These are phyloP conservation scores for Drosophila melanogaster DNA, from an alignment of 1,140 invertebrate genomes.

Conservation along the genomic window Release_6_plus_ISO1_MT NC_004354.4:17519001-17519500, in stretches of 20 bases:
- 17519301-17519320: constrained; percentile 17
- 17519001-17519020: constrained; percentile 70
- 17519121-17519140: constrained; percentile 7
- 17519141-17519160: constrained; percentile 6
- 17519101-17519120: constrained; percentile 44
- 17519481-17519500: neutral
- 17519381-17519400: constrained; percentile 11
- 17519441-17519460: neutral
- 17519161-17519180: constrained; percentile 27
- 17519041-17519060: constrained; percentile 33
- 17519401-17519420: constrained; percentile 24
- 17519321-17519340: constrained; percentile 15
- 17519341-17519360: neutral
- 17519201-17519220: neutral
- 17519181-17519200: neutral
- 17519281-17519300: constrained; percentile 25
- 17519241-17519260: constrained; percentile 25
- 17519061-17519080: constrained; percentile 50
- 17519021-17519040: constrained; percentile 58
- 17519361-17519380: constrained; percentile 2
- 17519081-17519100: constrained; percentile 31
- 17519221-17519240: constrained; percentile 17
- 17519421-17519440: constrained; percentile 3
- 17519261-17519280: constrained; percentile 7
- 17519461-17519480: neutral